These are phyloP conservation scores for Tipula helvola DNA, from an alignment of 2,888 invertebrate species.

Conservation along the genomic window DNA sequence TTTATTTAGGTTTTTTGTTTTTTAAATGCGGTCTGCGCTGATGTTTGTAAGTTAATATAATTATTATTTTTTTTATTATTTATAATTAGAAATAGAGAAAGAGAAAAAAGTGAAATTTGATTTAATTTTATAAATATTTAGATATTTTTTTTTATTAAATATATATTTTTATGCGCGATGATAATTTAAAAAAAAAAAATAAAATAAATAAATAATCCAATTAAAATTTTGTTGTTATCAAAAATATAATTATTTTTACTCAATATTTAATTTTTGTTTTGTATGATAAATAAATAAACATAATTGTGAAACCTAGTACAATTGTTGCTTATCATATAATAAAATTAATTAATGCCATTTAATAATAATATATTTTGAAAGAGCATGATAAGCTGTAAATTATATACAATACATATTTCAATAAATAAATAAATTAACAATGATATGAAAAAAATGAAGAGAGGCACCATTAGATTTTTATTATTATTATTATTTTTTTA, in stretches of 20 bases:
- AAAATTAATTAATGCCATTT: background rate
- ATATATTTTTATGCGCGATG: background rate
- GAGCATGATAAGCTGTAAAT: background rate
- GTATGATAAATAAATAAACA: background rate
- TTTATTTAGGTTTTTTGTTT: background rate
- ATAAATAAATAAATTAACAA: background rate
- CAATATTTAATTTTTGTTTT: background rate
- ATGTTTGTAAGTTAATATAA: background rate
- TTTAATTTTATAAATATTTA: background rate
- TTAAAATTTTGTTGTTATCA: background rate
- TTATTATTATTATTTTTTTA: background rate
- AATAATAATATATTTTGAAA: background rate
- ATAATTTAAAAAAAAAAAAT: background rate
- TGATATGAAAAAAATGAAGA: background rate
- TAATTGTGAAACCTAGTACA: background rate
- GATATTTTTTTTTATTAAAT: background rate
- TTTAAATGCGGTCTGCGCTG: slow-evolving; percentile 6
- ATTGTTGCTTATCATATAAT: background rate
- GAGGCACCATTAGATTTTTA: background rate
- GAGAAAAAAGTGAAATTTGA: background rate
- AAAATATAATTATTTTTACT: background rate
- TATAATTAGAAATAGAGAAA: background rate
- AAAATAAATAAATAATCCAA: background rate
- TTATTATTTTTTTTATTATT: background rate
- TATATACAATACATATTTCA: background rate